Evolutionary conservation across 2,888 invertebrate species (phyloP).

Genomic region (Scrobipalpa costella): DNA sequence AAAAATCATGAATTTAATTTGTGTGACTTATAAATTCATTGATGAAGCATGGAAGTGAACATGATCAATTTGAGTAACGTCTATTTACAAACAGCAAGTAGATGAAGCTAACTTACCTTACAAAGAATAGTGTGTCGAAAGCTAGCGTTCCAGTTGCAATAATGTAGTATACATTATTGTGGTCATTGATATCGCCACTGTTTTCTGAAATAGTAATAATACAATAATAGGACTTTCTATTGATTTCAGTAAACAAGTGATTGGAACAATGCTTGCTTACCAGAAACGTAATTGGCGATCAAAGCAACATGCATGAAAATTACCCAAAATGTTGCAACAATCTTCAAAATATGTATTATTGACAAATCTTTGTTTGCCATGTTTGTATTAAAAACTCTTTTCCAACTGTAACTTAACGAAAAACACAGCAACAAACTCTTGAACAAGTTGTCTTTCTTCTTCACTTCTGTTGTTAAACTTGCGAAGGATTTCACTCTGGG

Average conservation of each 20-base stretch:
- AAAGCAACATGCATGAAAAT: conserved; percentile 83
- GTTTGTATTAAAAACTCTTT: conserved; percentile 68
- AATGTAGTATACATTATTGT: conserved; percentile 72
- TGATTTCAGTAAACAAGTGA: background rate
- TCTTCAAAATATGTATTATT: conserved; percentile 82
- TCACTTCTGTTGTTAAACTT: conserved; percentile 57
- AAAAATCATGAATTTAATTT: no score
- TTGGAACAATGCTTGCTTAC: conserved; percentile 48
- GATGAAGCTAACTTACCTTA: conserved; percentile 69
- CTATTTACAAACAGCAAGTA: background rate
- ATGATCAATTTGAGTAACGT: no score
- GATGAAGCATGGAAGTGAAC: no score
- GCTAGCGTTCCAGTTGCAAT: conserved; percentile 79
- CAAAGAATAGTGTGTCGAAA: conserved; percentile 83
- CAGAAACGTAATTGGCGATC: conserved; percentile 84
- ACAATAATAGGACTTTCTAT: background rate
- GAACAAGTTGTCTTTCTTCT: conserved; percentile 50
- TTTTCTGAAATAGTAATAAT: conserved; percentile 57
- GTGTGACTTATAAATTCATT: no score
- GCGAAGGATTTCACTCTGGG: conserved; percentile 60
- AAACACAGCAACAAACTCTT: conserved; percentile 65
- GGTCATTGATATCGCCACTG: conserved; percentile 62
- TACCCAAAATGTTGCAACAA: conserved; percentile 84
- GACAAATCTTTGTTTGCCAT: conserved; percentile 76
- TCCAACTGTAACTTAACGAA: conserved; percentile 66